Evolutionary conservation across 1,140 invertebrate genomes (phyloP), one percentile per base, ranked within the genome.

Genomic region (Glossosoma conforme): DNA sequence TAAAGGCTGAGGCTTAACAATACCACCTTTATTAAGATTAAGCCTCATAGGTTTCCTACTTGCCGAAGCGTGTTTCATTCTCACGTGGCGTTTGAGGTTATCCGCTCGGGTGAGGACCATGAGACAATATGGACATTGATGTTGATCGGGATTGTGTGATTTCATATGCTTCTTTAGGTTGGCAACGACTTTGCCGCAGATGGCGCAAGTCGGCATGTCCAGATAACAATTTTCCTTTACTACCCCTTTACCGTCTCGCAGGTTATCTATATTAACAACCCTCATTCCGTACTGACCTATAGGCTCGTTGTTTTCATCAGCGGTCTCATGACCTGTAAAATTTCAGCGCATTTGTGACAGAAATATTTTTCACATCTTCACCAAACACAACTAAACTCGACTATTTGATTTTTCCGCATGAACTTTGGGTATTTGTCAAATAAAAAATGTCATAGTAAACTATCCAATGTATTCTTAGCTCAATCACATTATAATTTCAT

Each of bases 121-220:
- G 15, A 78, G 76, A 65, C 82, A 86, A 49, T 81, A 70, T 9
- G 82, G 82, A 65, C 83, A 85, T 60, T 79, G 78, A 64, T 82
- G 82, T 54, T 81, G 79, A 64, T 83, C 81, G 10, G 83, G 83
- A 47, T 80, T 75, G 62, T 85, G 83, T 28, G 82, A 82, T 62
- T 83, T 79, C 65, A 81, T 74, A 61, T 85, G 83, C 63, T 86
- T 84, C 75, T 84, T 83, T 58, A 83, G 74, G 70, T 85, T 84
- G 60, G 75, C 82, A 38, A 86, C 84, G 56, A 77, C 78, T 74
- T 86, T 86, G 55, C 83, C 81, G 70, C 84, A 85, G 55, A 77
- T 70, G 45, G 70, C 70, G 67, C 81, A 84, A 50, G 67, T 69
- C 67, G 76, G 75, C 28, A 68, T 62, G 32, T 59, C 53, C 25